Base-by-base conservation (phyloP, 2,888 invertebrate species). In the Pycnomerus fuliginosus region DNA sequence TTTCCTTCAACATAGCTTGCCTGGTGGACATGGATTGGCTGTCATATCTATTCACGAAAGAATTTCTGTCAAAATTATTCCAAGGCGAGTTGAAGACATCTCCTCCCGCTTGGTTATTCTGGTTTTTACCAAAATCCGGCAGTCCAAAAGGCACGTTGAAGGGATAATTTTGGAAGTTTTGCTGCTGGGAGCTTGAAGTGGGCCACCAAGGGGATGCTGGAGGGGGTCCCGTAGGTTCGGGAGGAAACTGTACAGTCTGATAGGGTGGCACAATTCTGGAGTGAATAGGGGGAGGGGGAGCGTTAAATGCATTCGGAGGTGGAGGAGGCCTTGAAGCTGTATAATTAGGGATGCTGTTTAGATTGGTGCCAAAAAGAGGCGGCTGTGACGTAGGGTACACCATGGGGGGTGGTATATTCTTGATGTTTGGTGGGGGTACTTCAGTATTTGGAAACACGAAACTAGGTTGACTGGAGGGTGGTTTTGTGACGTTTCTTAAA, bases 1-100 rank as follows among this genome's bases (percentile, higher is more conserved):
- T 64, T 52, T 72, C 72, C 41, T 72, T 71, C 20, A 72, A 42
- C 71, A 72, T 72, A 1, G 69, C 67, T 46, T 71, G 71, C 29
- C 71, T 50, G 58, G 70, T 64, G 1, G 69, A 68, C 58, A 71
- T 60, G 31, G 59, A 44, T 42, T 35, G 36, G 32, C 46, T 52
- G 11, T 16, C 16, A 40, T 22, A 30, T 34, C 11, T 17, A 3
- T 7, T 7, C 10, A 12, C 10, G 22, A 40, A 50, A 29, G 36
- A 48, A 3, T 13, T 16, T 2, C 31, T n/a, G 12, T 29, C 27
- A 17, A 42, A 52, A 16, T 53, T 50, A 28, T 50, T 56, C 65
- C 66, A 67, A 11, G 61, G 59, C 4, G 59, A 55, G 44, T 49
- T 55, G 41, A 63, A 65, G 39, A 67, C 55, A 32, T 62, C 62